Evolutionary conservation across 2,888 invertebrate genomes (phyloP).

Genomic region (Chaitophorus viminalis): DNA sequence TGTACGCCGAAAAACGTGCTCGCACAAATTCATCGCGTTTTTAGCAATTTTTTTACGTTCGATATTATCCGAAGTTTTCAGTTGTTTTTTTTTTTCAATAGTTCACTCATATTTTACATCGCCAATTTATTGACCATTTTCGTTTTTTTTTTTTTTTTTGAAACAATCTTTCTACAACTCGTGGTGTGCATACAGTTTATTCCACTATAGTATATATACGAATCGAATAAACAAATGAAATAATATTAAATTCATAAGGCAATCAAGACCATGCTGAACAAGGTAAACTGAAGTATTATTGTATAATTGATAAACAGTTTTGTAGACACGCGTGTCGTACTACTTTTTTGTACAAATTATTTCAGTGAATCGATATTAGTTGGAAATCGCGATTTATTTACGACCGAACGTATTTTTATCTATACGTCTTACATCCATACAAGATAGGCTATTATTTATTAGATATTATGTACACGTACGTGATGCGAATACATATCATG

Average conservation of each 20-base stretch:
- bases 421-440: too few relatives aligned
- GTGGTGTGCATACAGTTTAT: neutral
- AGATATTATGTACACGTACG: too few relatives aligned
- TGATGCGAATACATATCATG: too few relatives aligned
- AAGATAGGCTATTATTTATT: too few relatives aligned
- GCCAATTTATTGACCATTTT: neutral
- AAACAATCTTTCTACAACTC: neutral
- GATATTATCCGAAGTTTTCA: neutral
- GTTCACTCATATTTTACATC: neutral
- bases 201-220: neutral
- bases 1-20: conserved; percentile 7
- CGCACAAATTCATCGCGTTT: neutral
- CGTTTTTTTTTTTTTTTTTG: neutral
- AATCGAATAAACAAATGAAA: neutral
- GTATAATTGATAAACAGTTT: neutral
- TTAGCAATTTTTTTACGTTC: neutral
- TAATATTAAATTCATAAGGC: neutral
- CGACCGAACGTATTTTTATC: too few relatives aligned
- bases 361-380: neutral
- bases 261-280: neutral
- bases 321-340: neutral
- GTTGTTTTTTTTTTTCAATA: neutral
- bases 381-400: too few relatives aligned
- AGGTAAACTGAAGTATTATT: neutral
- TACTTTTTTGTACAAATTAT: neutral